phyloP scores from a whole-genome alignment of 53 echinoderm and acorn worm genomes.

The Echinarachnius parma region DNA sequence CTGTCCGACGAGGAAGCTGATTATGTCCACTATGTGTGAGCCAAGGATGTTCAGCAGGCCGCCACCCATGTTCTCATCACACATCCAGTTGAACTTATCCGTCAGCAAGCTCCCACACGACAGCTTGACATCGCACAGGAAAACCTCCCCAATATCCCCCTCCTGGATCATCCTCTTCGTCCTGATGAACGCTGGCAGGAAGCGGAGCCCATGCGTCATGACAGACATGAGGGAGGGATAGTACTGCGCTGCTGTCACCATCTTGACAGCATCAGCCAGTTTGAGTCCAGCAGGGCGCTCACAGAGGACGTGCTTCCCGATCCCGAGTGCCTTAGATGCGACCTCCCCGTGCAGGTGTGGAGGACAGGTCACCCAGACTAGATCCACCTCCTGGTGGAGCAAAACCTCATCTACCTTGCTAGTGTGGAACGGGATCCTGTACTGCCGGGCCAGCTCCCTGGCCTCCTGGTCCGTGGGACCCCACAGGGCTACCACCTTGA shows the following conservation, averaged over 20 bases:
- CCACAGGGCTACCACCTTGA: conserved; percentile 93
- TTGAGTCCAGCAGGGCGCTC: conserved; percentile 90
- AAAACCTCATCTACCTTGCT: conserved; percentile 87
- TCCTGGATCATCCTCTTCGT: conserved; percentile 86
- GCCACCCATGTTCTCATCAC: conserved; percentile 98
- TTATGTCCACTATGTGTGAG: conserved; percentile 93
- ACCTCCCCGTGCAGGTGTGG: conserved; percentile 93
- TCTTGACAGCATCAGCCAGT: conserved; percentile 80
- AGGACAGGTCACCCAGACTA: conserved; percentile 88
- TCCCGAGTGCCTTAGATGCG: conserved; percentile 86
- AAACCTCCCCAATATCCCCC: conserved; percentile 83
- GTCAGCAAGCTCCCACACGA: conserved; percentile 81
- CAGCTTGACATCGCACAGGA: conserved; percentile 85
- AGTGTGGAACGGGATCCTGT: conserved; percentile 83
- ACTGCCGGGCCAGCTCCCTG: conserved; percentile 74
- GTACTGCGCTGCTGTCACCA: conserved; percentile 96
- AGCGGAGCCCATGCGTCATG: conserved; percentile 89
- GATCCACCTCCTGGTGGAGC: conserved; percentile 86
- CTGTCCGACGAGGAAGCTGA: conserved; percentile 81
- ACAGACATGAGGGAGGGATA: conserved; percentile 92
- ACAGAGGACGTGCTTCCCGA: conserved; percentile 94
- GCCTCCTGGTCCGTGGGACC: conserved; percentile 85
- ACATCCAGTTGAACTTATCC: conserved; percentile 98
- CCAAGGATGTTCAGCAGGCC: conserved; percentile 87
- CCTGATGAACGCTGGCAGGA: conserved; percentile 82